Evolutionary conservation across 2,888 invertebrate genomes (phyloP).

Genomic region (Beris morrisii): DNA sequence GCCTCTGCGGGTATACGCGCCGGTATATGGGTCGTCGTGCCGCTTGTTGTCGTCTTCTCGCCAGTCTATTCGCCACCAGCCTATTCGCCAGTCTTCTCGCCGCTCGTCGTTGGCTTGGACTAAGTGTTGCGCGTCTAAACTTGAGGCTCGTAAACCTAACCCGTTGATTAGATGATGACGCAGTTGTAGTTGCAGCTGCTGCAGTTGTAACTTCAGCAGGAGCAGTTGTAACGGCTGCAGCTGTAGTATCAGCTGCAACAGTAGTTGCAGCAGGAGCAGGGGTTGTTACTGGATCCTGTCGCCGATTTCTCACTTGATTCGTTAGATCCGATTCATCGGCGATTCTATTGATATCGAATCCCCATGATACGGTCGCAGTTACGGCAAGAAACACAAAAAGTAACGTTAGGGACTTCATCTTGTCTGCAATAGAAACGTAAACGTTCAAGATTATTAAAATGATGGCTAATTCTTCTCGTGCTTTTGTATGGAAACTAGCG

Average conservation of each 20-base stretch:
- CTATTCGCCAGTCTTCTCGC: too few species aligned
- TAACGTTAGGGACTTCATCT: constrained; percentile 8
- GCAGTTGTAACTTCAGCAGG: constrained; percentile 24
- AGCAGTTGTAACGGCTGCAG: not conserved
- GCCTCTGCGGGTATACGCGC: too few species aligned
- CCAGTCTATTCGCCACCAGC: too few species aligned
- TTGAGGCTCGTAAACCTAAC: too few species aligned
- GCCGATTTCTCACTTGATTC: not conserved
- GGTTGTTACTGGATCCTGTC: not conserved
- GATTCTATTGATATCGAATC: not conserved
- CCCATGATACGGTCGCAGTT: not conserved
- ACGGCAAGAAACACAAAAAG: constrained; percentile 17
- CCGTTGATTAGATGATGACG: too few species aligned
- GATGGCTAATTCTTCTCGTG: too few species aligned
- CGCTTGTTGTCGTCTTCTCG: too few species aligned
- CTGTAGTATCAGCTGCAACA: constrained; percentile 37
- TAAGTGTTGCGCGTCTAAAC: too few species aligned
- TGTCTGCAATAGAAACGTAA: constrained; percentile 4
- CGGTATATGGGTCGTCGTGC: too few species aligned
- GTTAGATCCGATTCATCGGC: not conserved
- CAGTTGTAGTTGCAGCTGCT: constrained; percentile 18
- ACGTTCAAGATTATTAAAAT: not conserved
- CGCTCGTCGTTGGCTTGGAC: too few species aligned
- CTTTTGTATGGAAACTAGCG: too few species aligned
- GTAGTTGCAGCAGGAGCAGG: not conserved